Evolutionary conservation across 2,797 vertebrate species (phyloP).

Genomic region (Tokudaia tokunoshimensis): DNA sequence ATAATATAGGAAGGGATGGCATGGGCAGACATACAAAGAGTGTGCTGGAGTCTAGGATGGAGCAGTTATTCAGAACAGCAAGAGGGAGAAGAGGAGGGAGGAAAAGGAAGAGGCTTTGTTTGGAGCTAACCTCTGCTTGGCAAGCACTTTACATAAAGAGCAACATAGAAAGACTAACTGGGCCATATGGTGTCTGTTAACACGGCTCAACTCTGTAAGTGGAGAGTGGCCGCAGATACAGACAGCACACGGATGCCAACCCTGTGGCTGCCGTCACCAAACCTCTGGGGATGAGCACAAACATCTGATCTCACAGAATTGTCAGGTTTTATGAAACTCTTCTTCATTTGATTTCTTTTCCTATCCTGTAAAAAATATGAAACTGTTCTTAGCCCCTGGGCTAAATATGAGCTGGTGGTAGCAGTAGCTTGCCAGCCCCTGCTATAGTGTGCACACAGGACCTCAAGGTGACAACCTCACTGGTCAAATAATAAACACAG

Average conservation of each 20-base stretch:
- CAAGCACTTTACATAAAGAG: constrained; percentile 50
- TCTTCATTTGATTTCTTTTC: constrained; percentile 30
- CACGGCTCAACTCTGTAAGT: neutral
- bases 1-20: neutral
- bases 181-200: neutral
- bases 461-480: constrained; percentile 26
- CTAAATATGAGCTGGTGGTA: neutral
- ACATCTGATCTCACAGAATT: constrained; percentile 43
- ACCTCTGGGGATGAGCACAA: neutral
- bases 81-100: fast-evolving
- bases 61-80: neutral
- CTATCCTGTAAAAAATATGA: constrained; percentile 29
- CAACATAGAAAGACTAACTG: neutral
- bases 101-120: neutral
- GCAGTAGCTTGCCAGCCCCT: neutral
- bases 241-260: neutral
- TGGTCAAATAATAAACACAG: constrained; percentile 57
- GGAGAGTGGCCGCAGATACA: neutral
- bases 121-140: constrained; percentile 4
- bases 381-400: neutral
- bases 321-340: constrained; percentile 49
- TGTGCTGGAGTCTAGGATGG: neutral
- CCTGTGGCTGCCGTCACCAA: neutral
- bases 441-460: neutral
- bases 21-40: neutral